A percentile compares a stretch with the other conserved stretches of the same genome.
These are phyloP conservation scores for Troglohyphantes excavatus DNA, from an alignment of 2,888 invertebrate genomes.

Conservation along the genomic window DNA sequence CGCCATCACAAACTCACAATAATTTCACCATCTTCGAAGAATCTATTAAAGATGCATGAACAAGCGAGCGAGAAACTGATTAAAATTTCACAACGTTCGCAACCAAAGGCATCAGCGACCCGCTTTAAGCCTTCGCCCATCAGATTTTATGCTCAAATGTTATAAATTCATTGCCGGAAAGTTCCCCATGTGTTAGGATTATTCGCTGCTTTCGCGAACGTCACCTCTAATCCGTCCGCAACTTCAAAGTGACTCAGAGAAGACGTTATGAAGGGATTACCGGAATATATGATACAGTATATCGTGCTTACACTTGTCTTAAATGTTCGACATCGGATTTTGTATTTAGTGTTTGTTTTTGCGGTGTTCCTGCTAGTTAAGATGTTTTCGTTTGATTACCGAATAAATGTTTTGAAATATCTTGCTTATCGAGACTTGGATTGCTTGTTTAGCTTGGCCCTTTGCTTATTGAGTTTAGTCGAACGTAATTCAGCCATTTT, in stretches of 20 bases:
- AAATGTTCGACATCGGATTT: background rate
- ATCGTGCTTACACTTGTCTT: background rate
- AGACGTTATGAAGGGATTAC: conserved; percentile 5
- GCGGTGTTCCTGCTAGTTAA: background rate
- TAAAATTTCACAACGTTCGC: background rate
- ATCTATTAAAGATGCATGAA: conserved; percentile 31
- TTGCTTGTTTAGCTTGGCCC: too few species aligned
- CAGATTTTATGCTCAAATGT: conserved; percentile 17
- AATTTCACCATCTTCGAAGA: background rate
- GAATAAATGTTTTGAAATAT: background rate
- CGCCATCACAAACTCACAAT: background rate
- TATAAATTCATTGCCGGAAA: background rate
- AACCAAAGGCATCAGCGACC: background rate
- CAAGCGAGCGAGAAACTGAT: background rate
- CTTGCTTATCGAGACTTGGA: too few species aligned
- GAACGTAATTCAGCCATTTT: too few species aligned
- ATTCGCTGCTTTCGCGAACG: background rate
- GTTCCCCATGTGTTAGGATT: conserved; percentile 37
- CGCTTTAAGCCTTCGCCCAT: background rate
- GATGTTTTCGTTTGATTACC: background rate
- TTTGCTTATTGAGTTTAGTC: too few species aligned
- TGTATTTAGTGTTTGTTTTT: background rate
- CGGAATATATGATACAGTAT: background rate
- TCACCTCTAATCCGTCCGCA: background rate
- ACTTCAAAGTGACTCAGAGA: background rate